Base-by-base conservation (phyloP, 2,888 invertebrate genomes). In the Rotaria macrura region DNA sequence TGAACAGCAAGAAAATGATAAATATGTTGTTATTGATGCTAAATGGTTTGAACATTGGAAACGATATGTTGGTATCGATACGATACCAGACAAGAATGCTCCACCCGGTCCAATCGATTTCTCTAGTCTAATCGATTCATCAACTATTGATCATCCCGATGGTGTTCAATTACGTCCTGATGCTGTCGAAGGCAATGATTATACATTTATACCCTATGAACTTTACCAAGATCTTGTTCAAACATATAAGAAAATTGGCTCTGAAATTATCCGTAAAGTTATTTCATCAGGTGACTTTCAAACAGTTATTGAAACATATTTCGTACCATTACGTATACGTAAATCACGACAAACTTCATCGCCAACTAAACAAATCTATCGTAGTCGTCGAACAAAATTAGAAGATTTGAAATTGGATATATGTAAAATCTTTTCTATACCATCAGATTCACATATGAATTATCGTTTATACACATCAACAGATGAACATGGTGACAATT, bases 21-120 rank as follows among this genome's bases (percentile, higher is more conserved):
- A 79, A 79, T 79, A 79, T n/a, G 79, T 79, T 10, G 4, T 79
- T 23, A 79, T 79, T 43, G 79, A 79, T 79, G 38, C 79, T 2
- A 79, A 79, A 79, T 79, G 79, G 79, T 79, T 79, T 79, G 79
- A 79, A 43, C 43, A 79, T 79, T 79, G 79, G 79, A 79, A 79
- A n/a, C 79, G 79, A n/a, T 79, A 3, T 79, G 14, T 43, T 43
- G 79, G 79, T 10, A 43, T 79, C 14, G 43, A 43, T 79, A 25
- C 79, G 17, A 40, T 10, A 34, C 34, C 65, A 20, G 65, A 65
- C 2, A 65, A 65, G 20, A 65, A 65, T 65, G 1, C 65, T n/a
- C 3, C 79, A 43, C 79, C 43, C 12, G 79, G 79, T n/a, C 79
- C 79, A 14, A 79, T 79, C 43, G 43, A 79, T 40, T 79, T 79